Conservation (phyloP, 1,140 invertebrate genomes). For the Polypedilum vanderplanki region DNA sequence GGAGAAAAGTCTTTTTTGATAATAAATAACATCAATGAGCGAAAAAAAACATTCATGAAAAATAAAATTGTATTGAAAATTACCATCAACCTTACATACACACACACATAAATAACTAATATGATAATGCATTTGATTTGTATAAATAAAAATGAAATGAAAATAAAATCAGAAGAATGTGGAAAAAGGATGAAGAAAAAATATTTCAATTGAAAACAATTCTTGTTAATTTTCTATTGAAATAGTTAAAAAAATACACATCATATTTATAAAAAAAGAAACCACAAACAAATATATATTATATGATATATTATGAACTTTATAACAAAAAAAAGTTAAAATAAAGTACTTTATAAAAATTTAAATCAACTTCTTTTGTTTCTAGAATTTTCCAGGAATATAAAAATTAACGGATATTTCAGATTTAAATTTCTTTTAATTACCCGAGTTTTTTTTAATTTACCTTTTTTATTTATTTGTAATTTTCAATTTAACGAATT, state of each 20-base stretch:
- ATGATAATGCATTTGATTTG: conserved; percentile 12
- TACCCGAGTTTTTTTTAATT: not conserved
- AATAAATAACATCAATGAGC: conserved; percentile 5
- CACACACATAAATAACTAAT: not conserved
- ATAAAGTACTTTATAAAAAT: conserved; percentile 28
- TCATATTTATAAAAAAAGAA: conserved; percentile 28
- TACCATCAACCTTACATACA: too few species aligned
- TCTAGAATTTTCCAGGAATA: not conserved
- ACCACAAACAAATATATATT: conserved; percentile 27
- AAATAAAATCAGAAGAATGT: not conserved
- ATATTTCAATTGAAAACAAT: conserved; percentile 28
- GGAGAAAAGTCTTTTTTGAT: not conserved
- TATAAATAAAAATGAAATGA: conserved; percentile 1
- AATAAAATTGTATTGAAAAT: not conserved
- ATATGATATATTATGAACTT: conserved; percentile 28
- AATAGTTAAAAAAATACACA: conserved; percentile 28
- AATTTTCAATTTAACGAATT: too few species aligned
- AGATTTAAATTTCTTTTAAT: too few species aligned
- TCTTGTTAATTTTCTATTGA: conserved; percentile 29
- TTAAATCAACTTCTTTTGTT: not conserved
- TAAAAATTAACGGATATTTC: too few species aligned
- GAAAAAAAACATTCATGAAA: not conserved
- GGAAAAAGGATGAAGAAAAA: not conserved
- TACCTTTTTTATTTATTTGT: not conserved
- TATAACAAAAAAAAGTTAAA: conserved; percentile 29